phyloP scores from a whole-genome alignment of 2,888 invertebrate species.

The Notodonta ziczac region DNA sequence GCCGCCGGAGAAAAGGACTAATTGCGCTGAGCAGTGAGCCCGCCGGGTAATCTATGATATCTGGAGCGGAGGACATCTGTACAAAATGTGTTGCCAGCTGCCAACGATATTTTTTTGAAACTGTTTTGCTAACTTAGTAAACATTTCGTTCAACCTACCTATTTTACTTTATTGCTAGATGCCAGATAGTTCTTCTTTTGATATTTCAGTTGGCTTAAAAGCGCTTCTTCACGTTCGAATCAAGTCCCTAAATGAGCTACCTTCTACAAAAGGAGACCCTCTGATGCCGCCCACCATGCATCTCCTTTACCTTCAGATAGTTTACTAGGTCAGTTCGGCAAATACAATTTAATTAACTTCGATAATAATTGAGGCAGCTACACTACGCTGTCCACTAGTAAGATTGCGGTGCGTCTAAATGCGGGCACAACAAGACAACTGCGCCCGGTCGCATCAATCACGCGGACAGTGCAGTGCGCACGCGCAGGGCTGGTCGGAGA shows the following conservation, averaged over 20 bases:
- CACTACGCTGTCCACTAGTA: not conserved
- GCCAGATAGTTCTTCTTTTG: too few species aligned
- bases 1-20: not conserved
- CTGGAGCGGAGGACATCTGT: not conserved
- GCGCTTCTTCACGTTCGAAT: too few species aligned
- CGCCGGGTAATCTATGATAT: not conserved
- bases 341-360: not conserved
- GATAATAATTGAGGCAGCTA: not conserved
- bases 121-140: too few species aligned
- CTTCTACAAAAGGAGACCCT: too few species aligned
- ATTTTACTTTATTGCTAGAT: too few species aligned
- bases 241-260: too few species aligned
- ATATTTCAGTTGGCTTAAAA: too few species aligned
- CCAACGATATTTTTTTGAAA: too few species aligned
- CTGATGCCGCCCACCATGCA: too few species aligned
- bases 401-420: not conserved
- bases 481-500: not conserved
- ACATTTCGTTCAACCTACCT: too few species aligned
- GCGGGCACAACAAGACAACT: not conserved
- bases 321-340: too few species aligned
- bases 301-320: too few species aligned
- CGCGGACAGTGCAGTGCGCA: conserved; percentile 1
- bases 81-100: not conserved
- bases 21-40: not conserved
- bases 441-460: conserved; percentile 4